Conservation (phyloP, 2,797 vertebrate genomes). For the Hirundo rustica region DNA sequence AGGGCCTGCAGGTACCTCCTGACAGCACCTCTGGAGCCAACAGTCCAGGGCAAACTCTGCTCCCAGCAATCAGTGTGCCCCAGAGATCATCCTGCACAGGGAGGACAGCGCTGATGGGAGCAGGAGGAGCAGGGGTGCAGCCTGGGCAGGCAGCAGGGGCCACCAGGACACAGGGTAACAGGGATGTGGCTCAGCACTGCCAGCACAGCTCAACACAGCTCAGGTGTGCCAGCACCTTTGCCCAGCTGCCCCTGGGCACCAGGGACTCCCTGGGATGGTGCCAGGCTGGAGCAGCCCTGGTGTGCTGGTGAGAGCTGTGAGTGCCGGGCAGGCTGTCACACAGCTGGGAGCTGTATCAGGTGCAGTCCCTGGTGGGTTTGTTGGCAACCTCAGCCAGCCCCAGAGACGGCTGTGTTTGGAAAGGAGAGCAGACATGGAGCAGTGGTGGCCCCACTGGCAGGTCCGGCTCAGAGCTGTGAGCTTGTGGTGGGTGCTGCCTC, state of each 20-base stretch:
- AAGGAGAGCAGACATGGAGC: neutral
- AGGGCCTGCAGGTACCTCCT: neutral
- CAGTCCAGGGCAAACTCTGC: neutral
- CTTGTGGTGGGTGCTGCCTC: neutral
- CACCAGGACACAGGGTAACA: neutral
- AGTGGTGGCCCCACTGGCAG: rapidly evolving
- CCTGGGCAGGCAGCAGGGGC: neutral
- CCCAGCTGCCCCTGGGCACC: neutral
- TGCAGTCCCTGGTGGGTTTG: neutral
- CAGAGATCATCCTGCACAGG: rapidly evolving
- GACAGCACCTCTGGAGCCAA: neutral
- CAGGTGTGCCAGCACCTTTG: neutral
- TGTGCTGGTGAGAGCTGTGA: rapidly evolving
- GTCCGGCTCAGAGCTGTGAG: rapidly evolving
- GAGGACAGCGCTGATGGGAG: rapidly evolving
- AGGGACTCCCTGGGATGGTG: neutral
- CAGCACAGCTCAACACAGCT: too few relatives aligned
- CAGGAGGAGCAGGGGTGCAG: neutral
- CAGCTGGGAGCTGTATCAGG: rapidly evolving
- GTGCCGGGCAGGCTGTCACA: neutral
- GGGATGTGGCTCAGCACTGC: neutral
- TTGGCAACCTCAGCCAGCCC: neutral
- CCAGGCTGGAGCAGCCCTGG: neutral
- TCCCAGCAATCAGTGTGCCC: neutral
- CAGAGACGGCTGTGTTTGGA: neutral